Percentiles rank a stretch among this genome's conserved stretches.
Evolutionary conservation across 37 sponge, comb jelly and placozoan species (phyloP).

Genomic region (Tethya wilhelma): DNA sequence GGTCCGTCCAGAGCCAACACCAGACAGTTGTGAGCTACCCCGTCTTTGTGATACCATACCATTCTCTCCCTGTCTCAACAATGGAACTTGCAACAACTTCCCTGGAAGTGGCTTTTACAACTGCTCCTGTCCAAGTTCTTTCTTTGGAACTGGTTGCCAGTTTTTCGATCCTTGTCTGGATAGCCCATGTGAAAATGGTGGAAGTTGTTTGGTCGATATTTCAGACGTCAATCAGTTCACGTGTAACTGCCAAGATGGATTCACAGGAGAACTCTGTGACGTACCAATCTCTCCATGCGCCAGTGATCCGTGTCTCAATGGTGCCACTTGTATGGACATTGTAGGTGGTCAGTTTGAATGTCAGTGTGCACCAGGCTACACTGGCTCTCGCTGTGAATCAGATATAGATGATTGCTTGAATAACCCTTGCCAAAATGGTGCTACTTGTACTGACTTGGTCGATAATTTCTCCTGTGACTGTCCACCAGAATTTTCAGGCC

Average conservation of each 20-base stretch:
- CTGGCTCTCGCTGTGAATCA: background rate
- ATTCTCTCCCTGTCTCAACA: constrained; percentile 55
- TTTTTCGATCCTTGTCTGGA: constrained; percentile 30
- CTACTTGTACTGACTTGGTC: constrained; percentile 11
- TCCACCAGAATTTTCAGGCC: constrained; percentile 44
- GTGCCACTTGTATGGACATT: constrained; percentile 23
- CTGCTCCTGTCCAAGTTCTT: constrained; percentile 24
- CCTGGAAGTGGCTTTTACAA: background rate
- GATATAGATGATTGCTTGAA: constrained; percentile 24
- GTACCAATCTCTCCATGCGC: constrained; percentile 20
- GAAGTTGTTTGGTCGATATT: constrained; percentile 12
- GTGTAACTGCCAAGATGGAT: constrained; percentile 25
- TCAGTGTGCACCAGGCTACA: constrained; percentile 34
- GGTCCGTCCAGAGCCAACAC: constrained; percentile 22
- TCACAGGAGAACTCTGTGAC: constrained; percentile 27
- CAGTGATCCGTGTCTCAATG: constrained; percentile 15
- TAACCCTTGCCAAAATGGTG: constrained; percentile 37
- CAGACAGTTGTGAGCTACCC: background rate
- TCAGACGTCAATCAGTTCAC: constrained; percentile 22
- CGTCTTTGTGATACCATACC: background rate
- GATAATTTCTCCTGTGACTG: constrained; percentile 28
- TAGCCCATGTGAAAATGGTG: constrained; percentile 30
- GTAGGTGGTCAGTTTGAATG: constrained; percentile 8
- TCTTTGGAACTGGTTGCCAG: constrained; percentile 57
- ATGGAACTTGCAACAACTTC: constrained; percentile 32